Evolutionary conservation across 2,113 vertebrate species (phyloP), one percentile per base, ranked within the genome.

Genomic region (Odocoileus virginianus): DNA sequence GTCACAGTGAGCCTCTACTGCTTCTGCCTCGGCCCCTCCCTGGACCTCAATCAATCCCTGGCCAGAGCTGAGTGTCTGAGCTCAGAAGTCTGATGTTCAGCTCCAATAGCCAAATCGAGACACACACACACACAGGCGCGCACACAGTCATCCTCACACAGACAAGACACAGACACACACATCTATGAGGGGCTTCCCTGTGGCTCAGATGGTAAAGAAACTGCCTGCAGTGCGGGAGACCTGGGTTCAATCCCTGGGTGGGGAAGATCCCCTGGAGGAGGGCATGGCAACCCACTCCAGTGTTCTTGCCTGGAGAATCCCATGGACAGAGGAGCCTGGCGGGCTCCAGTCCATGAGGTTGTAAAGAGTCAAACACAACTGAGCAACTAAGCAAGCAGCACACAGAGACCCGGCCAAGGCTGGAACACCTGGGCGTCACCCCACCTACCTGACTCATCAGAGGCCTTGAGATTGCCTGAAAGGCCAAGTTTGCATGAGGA

Each of bases 11-110:
- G 61, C 58, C 78, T 50, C 58, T 1, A 23, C 74, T 19, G 40
- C 67, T 14, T 5, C 21, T 27, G 7, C 27, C 71, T 16, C n/a
- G 1, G 60, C 9, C 4, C 6, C 52, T 45, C 78, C 36, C 61
- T 2, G 9, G 55, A 36, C 21, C 25, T 28, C 82, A 5, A 0
- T 19, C 57, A 30, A 2, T 25, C 45, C 71, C 16, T 2, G 0
- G 50, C 79, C 50, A 54, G 79, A n/a, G 33, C 19, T n/a, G 11
- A n/a, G 50, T 8, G 40, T 43, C 83, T 8, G 36, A 43, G 76
- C 45, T 52, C 36, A 15, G 57, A 57, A 33, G 78, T 36, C 71
- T 23, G 55, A 67, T 28, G 3, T 40, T 30, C 89, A 36, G 33
- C 30, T 36, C 67, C 10, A 1, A 1, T 1, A 52, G n/a, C 28